Evolutionary conservation across 2,113 vertebrate genomes (phyloP).

Genomic region (Laticauda laticaudata): DNA sequence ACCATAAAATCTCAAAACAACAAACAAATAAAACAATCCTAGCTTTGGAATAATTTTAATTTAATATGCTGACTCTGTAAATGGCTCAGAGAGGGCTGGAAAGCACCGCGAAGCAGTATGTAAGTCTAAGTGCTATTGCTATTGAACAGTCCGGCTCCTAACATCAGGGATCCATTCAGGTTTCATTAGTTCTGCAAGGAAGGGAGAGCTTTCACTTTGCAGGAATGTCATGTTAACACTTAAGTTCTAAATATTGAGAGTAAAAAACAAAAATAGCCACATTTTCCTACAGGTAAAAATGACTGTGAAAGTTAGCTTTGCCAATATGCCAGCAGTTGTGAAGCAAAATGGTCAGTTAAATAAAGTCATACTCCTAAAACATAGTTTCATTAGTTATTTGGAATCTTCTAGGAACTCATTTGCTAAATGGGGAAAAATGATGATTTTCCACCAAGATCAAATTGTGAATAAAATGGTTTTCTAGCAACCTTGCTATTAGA

Average conservation of each 20-base stretch:
- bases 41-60: neutral
- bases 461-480: slow-evolving; percentile 43
- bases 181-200: neutral
- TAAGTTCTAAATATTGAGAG: neutral
- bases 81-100: too few relatives aligned
- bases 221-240: neutral
- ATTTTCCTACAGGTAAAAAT: neutral
- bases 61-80: too few relatives aligned
- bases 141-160: neutral
- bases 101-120: too few relatives aligned
- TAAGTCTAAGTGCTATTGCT: too few relatives aligned
- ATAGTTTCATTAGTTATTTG: slow-evolving; percentile 49
- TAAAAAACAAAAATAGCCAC: slow-evolving; percentile 1
- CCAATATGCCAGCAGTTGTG: neutral
- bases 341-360: neutral
- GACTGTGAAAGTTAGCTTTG: neutral
- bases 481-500: slow-evolving; percentile 55
- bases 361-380: neutral
- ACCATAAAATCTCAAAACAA: neutral
- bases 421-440: slow-evolving; percentile 35
- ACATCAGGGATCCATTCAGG: slow-evolving; percentile 2
- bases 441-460: slow-evolving; percentile 49
- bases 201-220: neutral
- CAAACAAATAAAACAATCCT: neutral
- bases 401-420: slow-evolving; percentile 50